These are phyloP conservation scores for Epiperipatus broadwayi DNA, from an alignment of 2,888 invertebrate genomes.

Conservation along the genomic window DNA sequence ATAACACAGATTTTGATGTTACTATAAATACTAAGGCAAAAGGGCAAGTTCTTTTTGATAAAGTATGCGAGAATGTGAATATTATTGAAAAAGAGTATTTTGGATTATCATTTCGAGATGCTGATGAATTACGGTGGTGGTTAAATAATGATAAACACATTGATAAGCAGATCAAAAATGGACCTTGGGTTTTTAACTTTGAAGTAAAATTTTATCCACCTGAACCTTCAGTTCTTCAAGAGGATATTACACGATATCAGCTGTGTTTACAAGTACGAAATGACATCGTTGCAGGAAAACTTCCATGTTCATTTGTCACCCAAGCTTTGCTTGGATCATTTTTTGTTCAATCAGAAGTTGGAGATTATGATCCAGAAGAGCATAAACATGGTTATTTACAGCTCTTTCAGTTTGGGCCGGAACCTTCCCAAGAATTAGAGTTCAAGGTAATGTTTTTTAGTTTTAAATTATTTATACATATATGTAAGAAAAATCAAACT, in stretches of 20 bases:
- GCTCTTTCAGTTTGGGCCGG: slow-evolving; percentile 29
- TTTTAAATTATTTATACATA: too few relatives aligned
- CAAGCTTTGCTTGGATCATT: slow-evolving; percentile 33
- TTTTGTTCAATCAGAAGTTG: slow-evolving; percentile 33
- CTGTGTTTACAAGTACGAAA: slow-evolving; percentile 33
- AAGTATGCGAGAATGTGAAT: slow-evolving; percentile 24
- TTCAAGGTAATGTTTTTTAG: too few relatives aligned
- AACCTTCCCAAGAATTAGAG: slow-evolving; percentile 29
- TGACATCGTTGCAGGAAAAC: slow-evolving; percentile 32
- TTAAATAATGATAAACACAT: too few relatives aligned
- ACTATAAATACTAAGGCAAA: too few relatives aligned
- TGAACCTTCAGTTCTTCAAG: slow-evolving; percentile 31
- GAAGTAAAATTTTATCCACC: slow-evolving; percentile 36
- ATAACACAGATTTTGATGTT: too few relatives aligned
- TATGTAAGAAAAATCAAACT: too few relatives aligned
- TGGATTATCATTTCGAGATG: slow-evolving; percentile 24
- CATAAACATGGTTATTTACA: slow-evolving; percentile 27
- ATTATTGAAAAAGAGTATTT: slow-evolving; percentile 28
- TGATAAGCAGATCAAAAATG: too few relatives aligned
- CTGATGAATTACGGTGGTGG: too few relatives aligned
- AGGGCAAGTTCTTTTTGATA: slow-evolving; percentile 25
- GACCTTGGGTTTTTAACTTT: slow-evolving; percentile 31
- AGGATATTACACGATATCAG: slow-evolving; percentile 33
- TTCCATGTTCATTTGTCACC: slow-evolving; percentile 32
- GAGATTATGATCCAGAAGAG: slow-evolving; percentile 27